phyloP scores from a whole-genome alignment of 2,113 vertebrate genomes.

The Gila orcuttii region DNA sequence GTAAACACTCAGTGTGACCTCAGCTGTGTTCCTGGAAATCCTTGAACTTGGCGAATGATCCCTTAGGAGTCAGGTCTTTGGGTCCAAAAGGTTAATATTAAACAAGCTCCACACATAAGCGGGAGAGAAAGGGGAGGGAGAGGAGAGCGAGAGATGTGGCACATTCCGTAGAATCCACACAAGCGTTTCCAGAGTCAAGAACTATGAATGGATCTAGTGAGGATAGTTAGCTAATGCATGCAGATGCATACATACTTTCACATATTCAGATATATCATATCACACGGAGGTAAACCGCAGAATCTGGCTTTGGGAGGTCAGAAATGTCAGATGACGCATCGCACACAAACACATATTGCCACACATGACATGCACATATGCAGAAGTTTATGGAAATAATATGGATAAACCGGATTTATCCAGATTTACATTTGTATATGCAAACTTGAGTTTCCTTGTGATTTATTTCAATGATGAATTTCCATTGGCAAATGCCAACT shows the following conservation, averaged over 20 bases:
- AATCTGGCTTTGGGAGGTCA: background rate
- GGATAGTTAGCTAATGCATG: constrained; percentile 32
- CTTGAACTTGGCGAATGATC: constrained; percentile 20
- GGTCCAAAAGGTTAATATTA: constrained; percentile 44
- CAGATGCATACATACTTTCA: constrained; percentile 17
- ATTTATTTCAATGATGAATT: background rate
- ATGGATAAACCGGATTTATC: background rate
- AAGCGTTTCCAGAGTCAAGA: constrained; percentile 33
- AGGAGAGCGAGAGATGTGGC: constrained; percentile 28
- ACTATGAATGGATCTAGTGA: constrained; percentile 53
- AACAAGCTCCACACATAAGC: constrained; percentile 43
- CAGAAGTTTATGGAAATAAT: background rate
- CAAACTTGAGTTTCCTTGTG: background rate
- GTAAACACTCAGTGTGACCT: background rate
- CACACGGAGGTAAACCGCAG: background rate
- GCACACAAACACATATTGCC: background rate
- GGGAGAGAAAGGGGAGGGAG: constrained; percentile 19
- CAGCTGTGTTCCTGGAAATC: constrained; percentile 14
- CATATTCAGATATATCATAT: constrained; percentile 30
- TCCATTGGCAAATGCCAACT: background rate
- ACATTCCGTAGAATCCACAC: constrained; percentile 46
- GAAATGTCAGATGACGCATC: background rate
- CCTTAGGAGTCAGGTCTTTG: constrained; percentile 1
- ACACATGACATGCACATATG: background rate
- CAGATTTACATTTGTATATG: background rate